These are phyloP conservation scores for Tethea ocularis DNA, from an alignment of 2,888 invertebrate genomes.

Conservation along the genomic window DNA sequence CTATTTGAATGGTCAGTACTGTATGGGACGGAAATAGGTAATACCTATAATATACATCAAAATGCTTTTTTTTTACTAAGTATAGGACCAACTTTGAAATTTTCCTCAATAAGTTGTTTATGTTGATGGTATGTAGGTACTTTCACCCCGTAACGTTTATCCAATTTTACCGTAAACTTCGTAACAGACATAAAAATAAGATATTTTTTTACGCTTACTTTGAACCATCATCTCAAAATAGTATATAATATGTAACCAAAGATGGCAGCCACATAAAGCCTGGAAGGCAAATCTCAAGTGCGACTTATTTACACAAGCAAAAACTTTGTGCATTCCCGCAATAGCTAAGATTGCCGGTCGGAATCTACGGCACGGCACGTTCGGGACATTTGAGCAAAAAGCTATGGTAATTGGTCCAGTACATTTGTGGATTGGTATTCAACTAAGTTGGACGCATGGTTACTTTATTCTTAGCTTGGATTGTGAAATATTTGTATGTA, in stretches of 20 bases:
- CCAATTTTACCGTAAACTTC: no score
- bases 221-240: background rate
- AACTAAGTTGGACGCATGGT: conserved; percentile 1
- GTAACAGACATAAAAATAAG: no score
- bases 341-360: conserved; percentile 11
- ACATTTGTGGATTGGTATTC: conserved; percentile 34
- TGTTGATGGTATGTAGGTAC: no score
- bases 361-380: conserved; percentile 42
- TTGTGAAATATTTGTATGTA: background rate
- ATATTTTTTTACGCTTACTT: no score
- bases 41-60: no score
- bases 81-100: no score
- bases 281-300: background rate
- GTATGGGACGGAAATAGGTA: no score
- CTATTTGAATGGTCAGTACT: no score
- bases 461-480: conserved; percentile 3
- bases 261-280: background rate
- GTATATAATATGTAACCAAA: no score
- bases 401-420: conserved; percentile 36
- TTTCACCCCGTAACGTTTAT: no score
- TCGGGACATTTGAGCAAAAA: conserved; percentile 41
- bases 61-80: no score
- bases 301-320: background rate
- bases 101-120: no score
- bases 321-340: background rate